phyloP scores from a whole-genome alignment of 2,888 invertebrate species.

The Tuberolachnus salignus region DNA sequence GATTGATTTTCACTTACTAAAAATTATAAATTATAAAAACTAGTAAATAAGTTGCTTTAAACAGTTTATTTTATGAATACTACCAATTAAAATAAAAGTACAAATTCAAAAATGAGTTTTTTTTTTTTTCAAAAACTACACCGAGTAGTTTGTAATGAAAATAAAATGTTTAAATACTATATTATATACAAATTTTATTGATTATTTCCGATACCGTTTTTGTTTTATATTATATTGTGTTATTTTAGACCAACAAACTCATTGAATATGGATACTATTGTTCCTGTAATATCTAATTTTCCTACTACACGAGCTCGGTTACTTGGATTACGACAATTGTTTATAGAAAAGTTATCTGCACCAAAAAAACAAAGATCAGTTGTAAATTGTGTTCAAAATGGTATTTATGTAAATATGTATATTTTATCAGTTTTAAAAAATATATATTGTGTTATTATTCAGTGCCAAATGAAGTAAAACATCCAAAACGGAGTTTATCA shows the following conservation, averaged over 20 bases:
- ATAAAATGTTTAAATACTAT: no score
- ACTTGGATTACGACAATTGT: constrained; percentile 43
- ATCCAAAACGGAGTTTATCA: constrained; percentile 51
- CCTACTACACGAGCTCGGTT: constrained; percentile 48
- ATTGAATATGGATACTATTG: constrained; percentile 43
- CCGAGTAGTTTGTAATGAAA: no score
- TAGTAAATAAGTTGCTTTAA: no score
- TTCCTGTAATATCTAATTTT: constrained; percentile 54
- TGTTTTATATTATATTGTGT: no score
- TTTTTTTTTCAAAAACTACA: no score
- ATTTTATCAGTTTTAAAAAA: not conserved
- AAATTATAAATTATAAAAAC: no score
- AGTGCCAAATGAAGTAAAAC: constrained; percentile 46
- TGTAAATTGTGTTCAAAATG: constrained; percentile 49
- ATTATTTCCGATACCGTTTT: no score
- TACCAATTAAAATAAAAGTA: no score
- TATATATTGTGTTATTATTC: constrained; percentile 7
- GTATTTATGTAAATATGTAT: constrained; percentile 2
- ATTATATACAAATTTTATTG: no score
- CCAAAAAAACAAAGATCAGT: constrained; percentile 53
- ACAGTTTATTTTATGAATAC: no score
- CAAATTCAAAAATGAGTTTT: no score
- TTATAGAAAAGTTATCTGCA: constrained; percentile 51
- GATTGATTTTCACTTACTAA: no score
- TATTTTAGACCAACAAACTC: constrained; percentile 34